These are phyloP conservation scores for Nebria salina DNA, from an alignment of 2,888 invertebrate genomes.

Conservation along the genomic window DNA sequence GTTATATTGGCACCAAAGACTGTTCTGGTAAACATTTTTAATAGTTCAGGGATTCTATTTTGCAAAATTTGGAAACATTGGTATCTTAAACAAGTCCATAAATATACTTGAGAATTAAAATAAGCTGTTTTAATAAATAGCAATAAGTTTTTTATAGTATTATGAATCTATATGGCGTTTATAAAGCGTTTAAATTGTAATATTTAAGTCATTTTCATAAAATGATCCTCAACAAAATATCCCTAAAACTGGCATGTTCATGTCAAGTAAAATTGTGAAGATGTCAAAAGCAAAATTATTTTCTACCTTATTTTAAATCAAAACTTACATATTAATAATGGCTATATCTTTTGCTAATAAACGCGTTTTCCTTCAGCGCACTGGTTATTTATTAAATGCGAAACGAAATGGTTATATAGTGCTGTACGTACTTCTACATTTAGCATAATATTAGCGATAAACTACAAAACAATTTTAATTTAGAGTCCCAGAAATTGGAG, in stretches of 20 bases:
- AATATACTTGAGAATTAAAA: background rate
- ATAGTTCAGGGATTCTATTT: too few relatives aligned
- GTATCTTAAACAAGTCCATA: background rate
- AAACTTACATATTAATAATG: slow-evolving; percentile 53
- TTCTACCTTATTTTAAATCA: slow-evolving; percentile 28
- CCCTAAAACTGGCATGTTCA: slow-evolving; percentile 21
- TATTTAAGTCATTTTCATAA: background rate
- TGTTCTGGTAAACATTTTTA: too few relatives aligned
- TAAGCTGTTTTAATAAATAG: background rate
- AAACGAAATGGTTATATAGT: slow-evolving; percentile 74
- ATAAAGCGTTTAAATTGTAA: background rate
- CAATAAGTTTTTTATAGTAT: background rate
- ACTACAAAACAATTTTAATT: slow-evolving; percentile 48
- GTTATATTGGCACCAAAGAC: too few relatives aligned
- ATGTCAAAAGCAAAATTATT: slow-evolving; percentile 27
- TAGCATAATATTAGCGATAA: too few relatives aligned
- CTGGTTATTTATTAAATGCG: slow-evolving; percentile 54
- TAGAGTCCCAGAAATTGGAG: slow-evolving; percentile 85
- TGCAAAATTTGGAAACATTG: too few relatives aligned
- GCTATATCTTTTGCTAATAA: slow-evolving; percentile 59
- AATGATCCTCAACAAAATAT: slow-evolving; percentile 10
- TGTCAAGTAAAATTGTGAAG: slow-evolving; percentile 30
- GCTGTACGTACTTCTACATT: slow-evolving; percentile 66
- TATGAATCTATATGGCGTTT: background rate
- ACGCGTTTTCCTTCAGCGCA: slow-evolving; percentile 55